Evolutionary conservation across 2,797 vertebrate genomes (phyloP), one percentile per base, ranked within the genome.

Genomic region (Pseudomugil gertrudae): DNA sequence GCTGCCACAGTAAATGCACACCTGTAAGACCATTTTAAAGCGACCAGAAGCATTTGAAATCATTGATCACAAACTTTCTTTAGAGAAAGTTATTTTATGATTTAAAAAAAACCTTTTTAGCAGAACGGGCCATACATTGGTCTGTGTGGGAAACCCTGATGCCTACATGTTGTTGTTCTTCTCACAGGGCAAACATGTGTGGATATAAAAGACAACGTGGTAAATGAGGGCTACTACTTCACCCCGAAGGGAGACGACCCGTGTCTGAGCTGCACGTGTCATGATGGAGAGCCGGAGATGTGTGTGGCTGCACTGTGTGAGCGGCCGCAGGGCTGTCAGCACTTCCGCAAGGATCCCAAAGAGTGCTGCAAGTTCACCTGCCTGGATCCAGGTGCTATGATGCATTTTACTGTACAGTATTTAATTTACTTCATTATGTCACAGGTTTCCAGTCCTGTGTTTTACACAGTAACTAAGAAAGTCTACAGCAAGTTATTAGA

Each of bases 331-430:
- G 95, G 95, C 7, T 99, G 98, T 73, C 96, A 96, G 83, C 96
- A 98, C 76, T 99, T 96, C 63, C 95, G 95, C 21, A 99, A 97
- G 80, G 97, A 99, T 78, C 98, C 98, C 3, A 97, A 97, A 85
- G 97, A 99, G 83, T 99, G 98, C 94, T 99, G 98, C 95, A 99
- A 97, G 81, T 99, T 99, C 81, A 98, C 96, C 43, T 99, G 98
- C 64, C 92, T 98, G 45, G 98, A 99, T 87, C 95, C 96, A 90
- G 98, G 98, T 98, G 91, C 35, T 0, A n/a, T 0, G 26, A 8
- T 24, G 4, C 17, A 47, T 29, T 10, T 27, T 38, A 33, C 24
- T 36, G 24, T 24, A 14, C 47, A 24, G 23, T 50, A 24, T 50
- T 24, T 50, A 2, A 50, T 50, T 50, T 50, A 50, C 47, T 50